phyloP scores from a whole-genome alignment of 92 coral and sea anemone species.

The Zoanthus sansibaricus region DNA sequence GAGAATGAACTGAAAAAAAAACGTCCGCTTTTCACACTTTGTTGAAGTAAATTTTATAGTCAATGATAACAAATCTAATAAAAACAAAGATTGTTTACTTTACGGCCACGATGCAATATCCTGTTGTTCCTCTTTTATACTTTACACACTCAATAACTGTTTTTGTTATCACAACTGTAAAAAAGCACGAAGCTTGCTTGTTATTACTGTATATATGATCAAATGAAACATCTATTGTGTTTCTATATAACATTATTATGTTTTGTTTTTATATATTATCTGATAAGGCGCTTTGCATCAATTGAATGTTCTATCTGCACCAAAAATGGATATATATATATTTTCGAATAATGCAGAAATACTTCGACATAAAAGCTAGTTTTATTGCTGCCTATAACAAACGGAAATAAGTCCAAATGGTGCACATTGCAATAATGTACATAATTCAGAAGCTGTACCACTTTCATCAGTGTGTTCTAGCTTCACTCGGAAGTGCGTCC shows the following conservation, averaged over 20 bases:
- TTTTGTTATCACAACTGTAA: not conserved
- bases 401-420: not conserved
- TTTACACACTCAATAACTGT: conserved; percentile 9
- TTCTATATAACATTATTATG: not conserved
- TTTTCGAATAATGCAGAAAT: not conserved
- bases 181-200: conserved; percentile 18
- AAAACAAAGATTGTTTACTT: conserved; percentile 5
- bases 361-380: not conserved
- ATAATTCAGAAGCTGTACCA: not conserved
- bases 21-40: not conserved
- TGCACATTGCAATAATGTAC: not conserved
- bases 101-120: not conserved
- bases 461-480: not conserved
- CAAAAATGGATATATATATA: not conserved
- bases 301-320: not conserved
- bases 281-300: not conserved
- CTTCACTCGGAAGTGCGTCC: not conserved
- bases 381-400: not conserved
- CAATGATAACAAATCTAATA: conserved; percentile 1
- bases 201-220: no score
- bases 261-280: not conserved
- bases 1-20: not conserved
- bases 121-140: conserved; percentile 1
- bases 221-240: not conserved
- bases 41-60: conserved; percentile 7